Base-by-base conservation (phyloP, 2,888 invertebrate species). In the Dolomedes plantarius region DNA sequence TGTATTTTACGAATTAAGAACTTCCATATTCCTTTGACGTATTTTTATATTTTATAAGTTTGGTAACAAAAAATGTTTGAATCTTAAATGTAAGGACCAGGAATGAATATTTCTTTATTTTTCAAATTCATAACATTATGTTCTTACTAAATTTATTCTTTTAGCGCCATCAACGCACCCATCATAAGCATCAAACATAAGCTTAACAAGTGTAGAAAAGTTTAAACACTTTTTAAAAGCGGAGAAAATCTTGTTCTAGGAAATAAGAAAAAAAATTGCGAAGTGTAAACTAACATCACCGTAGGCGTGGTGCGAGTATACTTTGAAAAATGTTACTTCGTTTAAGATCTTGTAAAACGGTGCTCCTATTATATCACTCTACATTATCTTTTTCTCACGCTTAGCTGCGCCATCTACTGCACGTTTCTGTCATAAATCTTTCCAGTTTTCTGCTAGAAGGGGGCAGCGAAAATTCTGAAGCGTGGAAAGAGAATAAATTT, bases 391-490 rank as follows among this genome's bases (percentile, higher is more conserved):
- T 46, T n/a, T 32, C 67, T 27, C 67, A 71, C 41, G 82, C 62
- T 82, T 64, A 76, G 82, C 62, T 32, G 76, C 82, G 82, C 82
- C 82, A 82, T 82, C 82, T 82, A 76, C 71, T 76, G 82, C 82
- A 76, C 75, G 76, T 82, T 76, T 76, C 41, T 31, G 69, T 75
- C 76, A 82, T 82, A 76, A 82, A 82, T 82, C 82, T 82, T 82
- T 36, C 67, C 16, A n/a, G 39, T n/a, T 50, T n/a, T 50, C 23
- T 23, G 39, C 29, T 39, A 67, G 32, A 39, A 73, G 73, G 29
- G 56, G 46, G 68, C 27, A 19, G 65, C 68, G 16, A 72, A 80
- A 80, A 80, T 68, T 80, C 72, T 39, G 9, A 65, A 46, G 27
- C 27, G 78, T 11, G 28, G 31, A 27, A 39, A 50, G 73, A 80